Evolutionary conservation across 2,797 vertebrate species (phyloP).

Genomic region (Crocodylus rhombifer): DNA sequence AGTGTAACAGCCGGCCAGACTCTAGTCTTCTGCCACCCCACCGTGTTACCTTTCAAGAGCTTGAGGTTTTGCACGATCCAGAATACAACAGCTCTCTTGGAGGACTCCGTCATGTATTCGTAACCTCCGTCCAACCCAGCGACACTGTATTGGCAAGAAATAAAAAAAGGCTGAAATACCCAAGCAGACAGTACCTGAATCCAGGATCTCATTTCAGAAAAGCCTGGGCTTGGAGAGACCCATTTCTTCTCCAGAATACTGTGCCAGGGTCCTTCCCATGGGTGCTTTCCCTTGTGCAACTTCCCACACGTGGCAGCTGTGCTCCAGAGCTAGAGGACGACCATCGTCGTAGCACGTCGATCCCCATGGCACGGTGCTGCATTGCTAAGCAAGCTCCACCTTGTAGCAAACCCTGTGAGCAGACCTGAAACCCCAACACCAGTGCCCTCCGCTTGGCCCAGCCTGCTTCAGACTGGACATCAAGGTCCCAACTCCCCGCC

Average conservation of each 20-base stretch:
- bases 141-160: constrained; percentile 7
- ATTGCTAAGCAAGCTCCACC: background rate
- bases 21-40: background rate
- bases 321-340: background rate
- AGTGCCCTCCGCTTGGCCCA: too few species aligned
- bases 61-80: constrained; percentile 47
- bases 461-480: background rate
- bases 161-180: background rate
- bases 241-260: background rate
- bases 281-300: background rate
- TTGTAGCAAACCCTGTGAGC: background rate
- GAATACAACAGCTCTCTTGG: background rate
- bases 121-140: background rate
- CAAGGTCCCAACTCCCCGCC: background rate
- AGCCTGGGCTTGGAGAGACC: background rate
- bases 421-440: background rate
- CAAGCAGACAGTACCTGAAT: background rate
- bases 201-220: background rate
- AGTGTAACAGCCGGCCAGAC: background rate
- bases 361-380: background rate
- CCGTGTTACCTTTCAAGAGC: constrained; percentile 30
- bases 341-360: background rate
- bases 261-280: background rate
- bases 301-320: background rate
- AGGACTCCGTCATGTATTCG: constrained; percentile 14